Evolutionary conservation across 2,113 vertebrate genomes (phyloP).

Genomic region (Pavo muticus): DNA sequence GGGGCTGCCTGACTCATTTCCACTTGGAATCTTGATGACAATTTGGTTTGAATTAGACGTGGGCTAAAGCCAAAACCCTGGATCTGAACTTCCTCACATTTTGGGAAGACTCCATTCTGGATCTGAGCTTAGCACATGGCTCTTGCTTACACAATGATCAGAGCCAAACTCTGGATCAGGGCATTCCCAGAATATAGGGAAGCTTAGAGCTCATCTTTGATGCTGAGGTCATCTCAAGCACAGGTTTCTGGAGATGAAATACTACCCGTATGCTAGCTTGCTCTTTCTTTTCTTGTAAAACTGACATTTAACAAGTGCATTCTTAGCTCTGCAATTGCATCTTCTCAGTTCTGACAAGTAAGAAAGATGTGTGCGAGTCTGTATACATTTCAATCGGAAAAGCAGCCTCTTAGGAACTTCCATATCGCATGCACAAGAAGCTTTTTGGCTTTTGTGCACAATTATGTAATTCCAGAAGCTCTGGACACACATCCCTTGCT

Average conservation of each 20-base stretch:
- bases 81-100: slow-evolving; percentile 51
- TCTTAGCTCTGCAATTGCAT: neutral
- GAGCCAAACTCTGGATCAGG: slow-evolving; percentile 30
- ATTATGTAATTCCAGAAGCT: neutral
- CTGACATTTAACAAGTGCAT: neutral
- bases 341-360: neutral
- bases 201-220: neutral
- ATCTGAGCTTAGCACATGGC: slow-evolving; percentile 26
- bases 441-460: neutral
- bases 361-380: neutral
- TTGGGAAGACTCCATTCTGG: slow-evolving; percentile 56
- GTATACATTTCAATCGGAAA: neutral
- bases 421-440: neutral
- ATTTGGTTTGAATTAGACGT: slow-evolving; percentile 54
- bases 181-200: neutral
- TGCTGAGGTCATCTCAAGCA: neutral
- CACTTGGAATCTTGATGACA: slow-evolving; percentile 33
- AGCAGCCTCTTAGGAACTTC: neutral
- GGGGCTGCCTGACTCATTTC: slow-evolving; percentile 54
- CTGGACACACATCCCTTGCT: neutral
- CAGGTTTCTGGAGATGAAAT: neutral
- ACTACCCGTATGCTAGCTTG: neutral
- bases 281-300: neutral
- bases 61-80: slow-evolving; percentile 49
- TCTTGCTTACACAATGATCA: neutral